Base-by-base conservation (phyloP, 2,797 vertebrate species). In the Macroramphosus scolopax region DNA sequence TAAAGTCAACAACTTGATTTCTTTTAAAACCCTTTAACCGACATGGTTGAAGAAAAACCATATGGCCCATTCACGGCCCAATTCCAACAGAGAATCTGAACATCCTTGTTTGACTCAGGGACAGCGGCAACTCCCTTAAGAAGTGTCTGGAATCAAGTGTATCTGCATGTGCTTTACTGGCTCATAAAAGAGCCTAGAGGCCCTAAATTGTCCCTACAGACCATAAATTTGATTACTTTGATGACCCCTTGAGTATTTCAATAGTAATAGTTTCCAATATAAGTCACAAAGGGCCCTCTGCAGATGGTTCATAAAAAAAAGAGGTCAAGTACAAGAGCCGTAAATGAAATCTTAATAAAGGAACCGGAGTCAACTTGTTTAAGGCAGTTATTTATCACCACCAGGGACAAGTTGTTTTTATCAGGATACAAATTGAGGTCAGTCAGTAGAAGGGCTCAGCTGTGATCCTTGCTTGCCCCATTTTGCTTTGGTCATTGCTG, bases 71-170 rank as follows among this genome's bases (percentile, higher is more conserved):
- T n/a, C n/a, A n/a, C n/a, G n/a, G n/a, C n/a, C n/a, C n/a, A n/a
- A n/a, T n/a, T n/a, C n/a, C n/a, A n/a, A n/a, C n/a, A n/a, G n/a
- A n/a, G n/a, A n/a, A n/a, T n/a, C 28, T 24, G n/a, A 38, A 50
- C 29, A 43, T 66, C 28, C 41, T 60, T 51, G 47, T 66, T 77
- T 55, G 66, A 62, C 39, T 61, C 10, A 50, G 58, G 54, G 53
- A 44, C 38, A 25, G 28, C 36, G 3, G 2, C 41, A 38, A 13
- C 24, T 41, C 52, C 22, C 52, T 20, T n/a, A n/a, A n/a, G n/a
- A n/a, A n/a, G 16, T 17, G 8, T 55, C 51, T 52, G 10, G 59
- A 51, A 50, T 36, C 2, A 17, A 49, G 32, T 42, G 10, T 33
- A 39, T 53, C 50, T 48, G 14, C 51, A 55, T 46, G 18, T 20